Conservation (phyloP, 1,140 invertebrate genomes). For the Dinothrombium tinctorium region DNA sequence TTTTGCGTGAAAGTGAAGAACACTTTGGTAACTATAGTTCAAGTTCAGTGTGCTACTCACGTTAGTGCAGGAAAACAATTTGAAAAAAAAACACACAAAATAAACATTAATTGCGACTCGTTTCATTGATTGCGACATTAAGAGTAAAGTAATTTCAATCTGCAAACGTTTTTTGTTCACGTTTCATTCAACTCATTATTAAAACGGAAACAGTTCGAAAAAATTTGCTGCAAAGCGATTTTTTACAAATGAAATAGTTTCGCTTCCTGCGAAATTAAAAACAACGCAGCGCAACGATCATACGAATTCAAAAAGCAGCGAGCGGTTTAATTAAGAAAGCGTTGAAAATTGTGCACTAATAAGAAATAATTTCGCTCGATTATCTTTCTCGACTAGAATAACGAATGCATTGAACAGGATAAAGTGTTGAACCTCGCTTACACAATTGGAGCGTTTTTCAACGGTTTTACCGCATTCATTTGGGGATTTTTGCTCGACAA, state of each 20-base stretch:
- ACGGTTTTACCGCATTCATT: constrained; percentile 15
- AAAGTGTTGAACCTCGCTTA: constrained; percentile 14
- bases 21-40: too few species aligned
- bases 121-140: too few species aligned
- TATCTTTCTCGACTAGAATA: too few species aligned
- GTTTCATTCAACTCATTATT: too few species aligned
- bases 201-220: too few species aligned
- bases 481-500: constrained; percentile 17
- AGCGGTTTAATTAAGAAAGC: background rate
- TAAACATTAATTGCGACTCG: background rate
- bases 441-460: constrained; percentile 16
- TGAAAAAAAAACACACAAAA: too few species aligned
- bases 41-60: too few species aligned
- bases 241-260: background rate
- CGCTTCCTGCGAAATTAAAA: background rate
- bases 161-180: too few species aligned
- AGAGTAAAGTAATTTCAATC: too few species aligned
- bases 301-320: background rate
- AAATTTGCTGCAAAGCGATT: background rate
- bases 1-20: too few species aligned
- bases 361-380: background rate
- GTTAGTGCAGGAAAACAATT: too few species aligned
- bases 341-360: background rate
- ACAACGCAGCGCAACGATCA: background rate
- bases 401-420: constrained; percentile 12